Evolutionary conservation across 2,797 vertebrate genomes (phyloP).

Genomic region (Molossus alvarezi): DNA sequence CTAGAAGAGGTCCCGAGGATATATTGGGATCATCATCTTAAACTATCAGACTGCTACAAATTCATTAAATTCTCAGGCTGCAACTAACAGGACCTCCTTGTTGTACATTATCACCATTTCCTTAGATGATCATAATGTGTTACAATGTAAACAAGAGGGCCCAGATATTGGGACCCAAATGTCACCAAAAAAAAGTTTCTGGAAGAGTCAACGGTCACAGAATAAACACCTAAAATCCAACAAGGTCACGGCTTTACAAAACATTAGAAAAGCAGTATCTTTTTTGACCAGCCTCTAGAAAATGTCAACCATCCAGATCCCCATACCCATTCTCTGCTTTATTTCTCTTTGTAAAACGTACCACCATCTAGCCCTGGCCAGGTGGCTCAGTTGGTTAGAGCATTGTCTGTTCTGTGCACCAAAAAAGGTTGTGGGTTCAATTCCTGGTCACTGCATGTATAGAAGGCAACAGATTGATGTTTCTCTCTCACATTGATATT

Average conservation of each 20-base stretch:
- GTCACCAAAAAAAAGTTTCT: conserved; percentile 1
- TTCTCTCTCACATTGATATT: too few relatives aligned
- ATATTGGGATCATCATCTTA: background rate
- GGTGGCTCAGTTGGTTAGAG: background rate
- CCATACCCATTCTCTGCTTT: background rate
- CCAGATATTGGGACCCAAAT: background rate
- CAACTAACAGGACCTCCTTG: conserved; percentile 1
- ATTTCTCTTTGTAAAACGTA: background rate
- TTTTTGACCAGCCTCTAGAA: background rate
- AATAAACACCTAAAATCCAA: conserved; percentile 42
- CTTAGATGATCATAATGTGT: background rate
- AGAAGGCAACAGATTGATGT: background rate
- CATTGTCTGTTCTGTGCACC: background rate
- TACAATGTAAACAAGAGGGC: background rate
- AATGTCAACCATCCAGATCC: background rate
- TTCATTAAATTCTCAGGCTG: background rate
- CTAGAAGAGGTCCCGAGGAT: background rate
- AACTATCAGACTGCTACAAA: background rate
- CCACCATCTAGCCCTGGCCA: background rate
- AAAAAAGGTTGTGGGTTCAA: background rate
- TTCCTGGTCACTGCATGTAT: background rate
- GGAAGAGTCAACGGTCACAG: background rate
- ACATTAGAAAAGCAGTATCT: background rate
- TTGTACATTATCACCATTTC: background rate
- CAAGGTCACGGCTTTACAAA: background rate